These are phyloP conservation scores for Acanthornis magna DNA, from an alignment of 2,797 vertebrate genomes.

Conservation along the genomic window DNA sequence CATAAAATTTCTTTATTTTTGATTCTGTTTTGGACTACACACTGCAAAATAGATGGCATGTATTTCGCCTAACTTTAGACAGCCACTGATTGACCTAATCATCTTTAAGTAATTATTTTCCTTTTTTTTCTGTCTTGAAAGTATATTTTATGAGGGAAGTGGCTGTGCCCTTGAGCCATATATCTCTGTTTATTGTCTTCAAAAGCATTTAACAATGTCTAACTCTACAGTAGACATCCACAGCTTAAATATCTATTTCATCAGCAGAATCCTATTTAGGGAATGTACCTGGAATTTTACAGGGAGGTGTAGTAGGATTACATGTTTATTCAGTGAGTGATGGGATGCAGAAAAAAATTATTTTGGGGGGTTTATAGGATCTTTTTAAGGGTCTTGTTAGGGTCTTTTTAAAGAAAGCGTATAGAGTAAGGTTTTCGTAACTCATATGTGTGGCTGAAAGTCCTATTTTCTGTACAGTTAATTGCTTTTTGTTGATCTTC, in stretches of 20 bases:
- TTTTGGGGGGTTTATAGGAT: not conserved
- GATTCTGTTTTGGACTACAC: not conserved
- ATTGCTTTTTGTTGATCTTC: not conserved
- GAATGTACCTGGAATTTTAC: not conserved
- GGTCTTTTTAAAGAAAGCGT: not conserved
- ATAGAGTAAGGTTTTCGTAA: not conserved
- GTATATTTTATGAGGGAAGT: not conserved
- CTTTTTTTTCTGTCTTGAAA: not conserved
- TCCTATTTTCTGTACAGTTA: not conserved
- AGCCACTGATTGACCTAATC: not conserved
- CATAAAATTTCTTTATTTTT: not conserved
- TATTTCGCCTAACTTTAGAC: not conserved
- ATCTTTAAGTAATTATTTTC: not conserved
- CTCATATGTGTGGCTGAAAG: not conserved
- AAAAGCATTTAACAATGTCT: not conserved
- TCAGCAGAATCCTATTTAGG: not conserved
- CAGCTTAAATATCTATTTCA: not conserved
- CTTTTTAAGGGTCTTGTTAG: not conserved
- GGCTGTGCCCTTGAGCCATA: not conserved
- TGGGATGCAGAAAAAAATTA: not conserved
- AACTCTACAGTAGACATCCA: not conserved
- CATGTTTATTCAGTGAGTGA: not conserved
- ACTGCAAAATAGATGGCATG: not conserved
- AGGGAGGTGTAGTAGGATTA: not conserved
- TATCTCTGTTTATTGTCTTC: not conserved